Evolutionary conservation across 2,888 invertebrate genomes (phyloP).

Genomic region (Priocnemis perturbator): DNA sequence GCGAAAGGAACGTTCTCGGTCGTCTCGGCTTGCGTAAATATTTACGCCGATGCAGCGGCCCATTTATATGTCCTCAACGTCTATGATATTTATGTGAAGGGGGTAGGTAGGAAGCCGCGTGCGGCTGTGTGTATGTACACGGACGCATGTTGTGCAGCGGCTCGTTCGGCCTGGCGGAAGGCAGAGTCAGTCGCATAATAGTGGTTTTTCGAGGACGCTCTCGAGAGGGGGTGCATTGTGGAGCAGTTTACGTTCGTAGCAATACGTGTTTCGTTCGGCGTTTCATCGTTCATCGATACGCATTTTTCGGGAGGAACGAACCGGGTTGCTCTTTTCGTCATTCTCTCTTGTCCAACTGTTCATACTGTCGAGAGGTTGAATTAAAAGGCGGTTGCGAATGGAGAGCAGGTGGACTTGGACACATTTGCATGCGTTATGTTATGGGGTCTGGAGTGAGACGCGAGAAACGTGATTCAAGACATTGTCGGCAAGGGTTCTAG

Average conservation of each 20-base stretch:
- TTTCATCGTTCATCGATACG: not conserved
- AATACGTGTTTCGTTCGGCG: not conserved
- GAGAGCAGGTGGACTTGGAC: too few species aligned
- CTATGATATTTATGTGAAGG: not conserved
- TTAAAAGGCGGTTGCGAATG: too few species aligned
- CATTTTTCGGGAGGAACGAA: not conserved
- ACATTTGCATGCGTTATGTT: too few species aligned
- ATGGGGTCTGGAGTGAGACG: too few species aligned
- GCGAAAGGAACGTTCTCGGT: not conserved
- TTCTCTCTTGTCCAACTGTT: not conserved
- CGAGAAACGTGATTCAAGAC: too few species aligned
- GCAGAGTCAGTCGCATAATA: not conserved
- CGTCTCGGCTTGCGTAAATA: constrained; percentile 49
- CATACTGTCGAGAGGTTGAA: too few species aligned
- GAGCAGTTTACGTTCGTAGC: constrained; percentile 27
- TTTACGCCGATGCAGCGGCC: constrained; percentile 48
- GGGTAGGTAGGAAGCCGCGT: not conserved
- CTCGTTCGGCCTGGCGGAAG: not conserved
- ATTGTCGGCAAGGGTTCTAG: too few species aligned
- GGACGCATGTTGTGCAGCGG: not conserved
- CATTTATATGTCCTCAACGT: constrained; percentile 22
- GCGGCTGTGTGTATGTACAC: too few species aligned
- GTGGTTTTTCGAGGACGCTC: constrained; percentile 12
- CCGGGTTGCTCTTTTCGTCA: constrained; percentile 13
- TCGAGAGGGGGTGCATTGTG: constrained; percentile 31